Base-by-base conservation (phyloP, 2,888 invertebrate species). In the Sepioteuthis lessoniana region DNA sequence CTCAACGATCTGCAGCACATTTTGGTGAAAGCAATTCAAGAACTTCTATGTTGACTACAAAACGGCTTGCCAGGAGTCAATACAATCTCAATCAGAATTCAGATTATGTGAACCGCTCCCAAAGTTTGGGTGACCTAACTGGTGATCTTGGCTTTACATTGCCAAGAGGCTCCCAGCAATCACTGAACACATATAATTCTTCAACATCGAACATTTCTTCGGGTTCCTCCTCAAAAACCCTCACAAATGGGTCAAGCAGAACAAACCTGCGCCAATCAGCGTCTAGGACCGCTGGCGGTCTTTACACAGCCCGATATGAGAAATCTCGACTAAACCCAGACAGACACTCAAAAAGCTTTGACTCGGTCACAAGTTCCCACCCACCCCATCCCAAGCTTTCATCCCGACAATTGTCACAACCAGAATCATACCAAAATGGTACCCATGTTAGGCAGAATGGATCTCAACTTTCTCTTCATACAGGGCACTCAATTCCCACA, bases 61-160 rank as follows among this genome's bases (percentile, higher is more conserved):
- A 93, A 93, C 38, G 93, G 25, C 93, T 93, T 60, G 38, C 60
- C 28, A 55, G 50, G 50, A 93, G 93, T 55, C 93, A 93, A 10
- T 38, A 60, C 46, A 93, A 93, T 38, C 50, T 93, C 50, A 50
- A n/a, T 38, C 55, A 93, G n/a, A 93, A 93, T 93, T 50, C 50
- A 8, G 60, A 50, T 60, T 60, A 93, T 60, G 60, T 38, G 38
- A 60, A 60, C 38, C 93, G 93, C 10, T 93, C 93, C 35, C 93
- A 93, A 50, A 93, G 93, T 93, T 38, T 93, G 31, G 93, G 93
- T 19, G 93, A 93, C 37, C 60, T 93, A 47, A 42, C 92, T 19
- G 47, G 92, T 47, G 92, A 92, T 42, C 46, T 47, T 19, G 47
- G 92, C 5, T 47, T 92, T 47, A 16, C 92, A 31, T 47, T 92